These are phyloP conservation scores for Drosophila erecta DNA, from an alignment of 1,140 invertebrate species.

Conservation along the genomic window DNA sequence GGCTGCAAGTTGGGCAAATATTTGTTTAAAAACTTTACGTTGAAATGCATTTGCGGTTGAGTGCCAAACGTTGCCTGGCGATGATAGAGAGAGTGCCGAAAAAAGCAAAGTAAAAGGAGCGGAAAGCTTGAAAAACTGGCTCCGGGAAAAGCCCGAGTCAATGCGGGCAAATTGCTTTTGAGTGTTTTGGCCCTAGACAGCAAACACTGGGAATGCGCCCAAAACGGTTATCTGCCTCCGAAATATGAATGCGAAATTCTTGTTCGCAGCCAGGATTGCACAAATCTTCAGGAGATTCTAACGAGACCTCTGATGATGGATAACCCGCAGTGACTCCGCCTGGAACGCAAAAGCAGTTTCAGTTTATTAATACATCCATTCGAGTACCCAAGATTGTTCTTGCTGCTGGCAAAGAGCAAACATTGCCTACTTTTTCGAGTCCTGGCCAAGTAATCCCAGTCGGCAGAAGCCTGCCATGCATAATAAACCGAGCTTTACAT, in stretches of 20 bases:
- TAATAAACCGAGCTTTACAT: conserved; percentile 80
- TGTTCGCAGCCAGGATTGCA: conserved; percentile 3
- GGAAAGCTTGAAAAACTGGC: conserved; percentile 32
- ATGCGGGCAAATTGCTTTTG: conserved; percentile 74
- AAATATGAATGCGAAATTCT: conserved; percentile 30
- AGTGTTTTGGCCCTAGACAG: conserved; percentile 58
- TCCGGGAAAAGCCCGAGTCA: conserved; percentile 33
- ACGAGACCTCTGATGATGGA: not conserved
- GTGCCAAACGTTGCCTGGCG: conserved; percentile 66
- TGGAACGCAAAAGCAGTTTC: conserved; percentile 5
- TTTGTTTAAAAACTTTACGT: conserved; percentile 83
- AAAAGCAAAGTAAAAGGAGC: conserved; percentile 38
- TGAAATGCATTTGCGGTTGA: conserved; percentile 83
- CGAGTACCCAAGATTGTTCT: not conserved
- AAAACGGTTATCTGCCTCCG: conserved; percentile 22
- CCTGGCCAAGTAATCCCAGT: conserved; percentile 55
- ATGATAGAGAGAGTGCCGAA: conserved; percentile 64
- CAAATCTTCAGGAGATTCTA: conserved; percentile 13
- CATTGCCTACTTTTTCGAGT: conserved; percentile 33
- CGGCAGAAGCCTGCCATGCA: conserved; percentile 52
- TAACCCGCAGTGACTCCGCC: not conserved
- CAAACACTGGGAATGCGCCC: conserved; percentile 34
- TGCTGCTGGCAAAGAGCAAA: conserved; percentile 20
- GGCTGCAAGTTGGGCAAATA: conserved; percentile 81
- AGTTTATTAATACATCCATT: conserved; percentile 47